Conservation (phyloP, 2,113 vertebrate genomes). For the Sclerurus mexicanus region DNA sequence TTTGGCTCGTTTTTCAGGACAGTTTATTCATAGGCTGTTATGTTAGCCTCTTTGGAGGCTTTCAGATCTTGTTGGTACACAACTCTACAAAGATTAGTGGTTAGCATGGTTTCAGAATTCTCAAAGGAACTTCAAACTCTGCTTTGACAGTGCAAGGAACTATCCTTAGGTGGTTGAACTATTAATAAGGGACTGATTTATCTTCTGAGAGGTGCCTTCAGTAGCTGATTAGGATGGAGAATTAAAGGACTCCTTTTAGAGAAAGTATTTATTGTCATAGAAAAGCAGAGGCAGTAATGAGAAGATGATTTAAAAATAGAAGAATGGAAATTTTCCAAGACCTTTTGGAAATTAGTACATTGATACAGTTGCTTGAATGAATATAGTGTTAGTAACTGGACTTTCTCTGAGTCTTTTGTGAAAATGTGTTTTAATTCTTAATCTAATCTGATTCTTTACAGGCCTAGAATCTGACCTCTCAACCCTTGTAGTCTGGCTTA, state of each 20-base stretch:
- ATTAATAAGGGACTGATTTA: background rate
- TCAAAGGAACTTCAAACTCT: background rate
- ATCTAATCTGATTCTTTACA: slow-evolving; percentile 68
- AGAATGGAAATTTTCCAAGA: background rate
- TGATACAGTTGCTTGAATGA: background rate
- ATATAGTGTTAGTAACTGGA: background rate
- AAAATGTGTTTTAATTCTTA: slow-evolving; percentile 42
- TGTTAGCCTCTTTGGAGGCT: background rate
- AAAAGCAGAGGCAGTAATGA: background rate
- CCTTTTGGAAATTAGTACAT: background rate
- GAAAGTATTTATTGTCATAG: background rate
- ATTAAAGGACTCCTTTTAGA: background rate
- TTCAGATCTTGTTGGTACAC: background rate
- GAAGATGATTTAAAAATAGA: background rate
- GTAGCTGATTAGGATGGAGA: background rate
- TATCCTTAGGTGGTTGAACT: background rate
- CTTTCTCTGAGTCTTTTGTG: background rate
- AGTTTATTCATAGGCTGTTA: background rate
- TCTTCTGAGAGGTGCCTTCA: background rate
- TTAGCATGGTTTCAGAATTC: background rate
- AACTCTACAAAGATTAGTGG: background rate
- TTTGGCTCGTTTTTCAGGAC: background rate
- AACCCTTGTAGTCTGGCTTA: slow-evolving; percentile 93
- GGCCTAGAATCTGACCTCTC: slow-evolving; percentile 94
- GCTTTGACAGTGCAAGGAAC: background rate